A percentile compares a stretch with the other conserved stretches of the same genome.
Conservation (phyloP, 2,797 vertebrate species). For the Rallus crepitans region DNA sequence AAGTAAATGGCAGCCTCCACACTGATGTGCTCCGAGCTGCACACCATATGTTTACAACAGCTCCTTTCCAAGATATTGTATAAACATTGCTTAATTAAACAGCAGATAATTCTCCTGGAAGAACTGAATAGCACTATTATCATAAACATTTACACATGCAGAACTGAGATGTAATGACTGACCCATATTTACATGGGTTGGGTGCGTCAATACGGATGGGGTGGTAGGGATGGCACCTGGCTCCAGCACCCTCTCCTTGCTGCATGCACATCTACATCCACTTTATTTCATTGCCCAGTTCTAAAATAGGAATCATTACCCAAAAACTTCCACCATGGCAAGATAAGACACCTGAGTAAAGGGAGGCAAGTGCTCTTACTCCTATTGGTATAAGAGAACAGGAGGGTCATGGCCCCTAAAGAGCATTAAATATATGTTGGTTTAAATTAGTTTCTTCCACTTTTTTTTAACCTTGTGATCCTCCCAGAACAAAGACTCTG, state of each 20-base stretch:
- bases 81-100: neutral
- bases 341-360: neutral
- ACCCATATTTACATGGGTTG: neutral
- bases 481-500: neutral
- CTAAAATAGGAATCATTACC: neutral
- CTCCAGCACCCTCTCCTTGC: neutral
- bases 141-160: neutral
- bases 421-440: neutral
- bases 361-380: neutral
- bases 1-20: neutral
- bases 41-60: neutral
- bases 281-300: neutral
- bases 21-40: neutral
- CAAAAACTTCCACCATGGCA: neutral
- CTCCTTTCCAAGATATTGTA: neutral
- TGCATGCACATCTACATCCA: fast-evolving
- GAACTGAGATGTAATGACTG: neutral
- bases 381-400: neutral
- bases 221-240: neutral
- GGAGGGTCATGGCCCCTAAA: neutral
- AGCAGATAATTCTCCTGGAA: neutral
- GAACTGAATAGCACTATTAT: neutral
- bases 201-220: fast-evolving
- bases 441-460: neutral
- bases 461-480: neutral